Base-by-base conservation (phyloP, 2,797 vertebrate genomes). In the Pempheris klunzingeri region DNA sequence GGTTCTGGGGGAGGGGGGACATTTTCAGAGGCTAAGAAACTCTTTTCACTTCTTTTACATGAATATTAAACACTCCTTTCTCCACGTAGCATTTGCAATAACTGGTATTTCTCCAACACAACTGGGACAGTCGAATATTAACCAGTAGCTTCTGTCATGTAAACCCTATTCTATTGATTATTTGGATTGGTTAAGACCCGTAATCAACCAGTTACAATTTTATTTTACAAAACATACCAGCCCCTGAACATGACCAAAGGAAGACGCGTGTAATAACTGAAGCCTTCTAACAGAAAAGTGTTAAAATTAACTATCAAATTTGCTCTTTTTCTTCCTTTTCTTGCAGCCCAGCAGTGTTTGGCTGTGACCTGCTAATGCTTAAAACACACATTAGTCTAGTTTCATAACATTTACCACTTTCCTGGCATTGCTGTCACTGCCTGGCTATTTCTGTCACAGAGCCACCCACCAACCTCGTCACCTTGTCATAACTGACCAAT, bases 361-460 rank as follows among this genome's bases (percentile, higher is more conserved):
- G 39, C 24, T 20, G 30, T 32, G 14, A 52, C 22, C 28, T 47
- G 13, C 47, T 36, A n/a, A 63, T 5, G 20, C 12, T 13, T 41
- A 9, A 63, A 57, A 18, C 32, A 30, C 17, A 49, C 53, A 36
- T 13, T 12, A 4, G 66, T 12, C n/a, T 43, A 1, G 15, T 44
- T 59, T 38, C 5, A 57, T 47, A 15, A 30, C 46, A 32, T 62
- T 64, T 52, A 39, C 44, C 49, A 66, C 38, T 80, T 87, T 91
- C 74, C 82, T 38, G 74, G 57, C 65, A 83, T 47, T 38, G 34
- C 63, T 46, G 69, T 78, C 77, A 72, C 38, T 18, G 14, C 5
- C 28, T 8, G 7, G 20, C 47, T 85, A 80, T 87, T 87, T 87
- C 63, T 82, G 24, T 8, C 58, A 8, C 38, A 39, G 15, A 57